Evolutionary conservation across 2,888 invertebrate genomes (phyloP).

Genomic region (Drosophila tanythrix): DNA sequence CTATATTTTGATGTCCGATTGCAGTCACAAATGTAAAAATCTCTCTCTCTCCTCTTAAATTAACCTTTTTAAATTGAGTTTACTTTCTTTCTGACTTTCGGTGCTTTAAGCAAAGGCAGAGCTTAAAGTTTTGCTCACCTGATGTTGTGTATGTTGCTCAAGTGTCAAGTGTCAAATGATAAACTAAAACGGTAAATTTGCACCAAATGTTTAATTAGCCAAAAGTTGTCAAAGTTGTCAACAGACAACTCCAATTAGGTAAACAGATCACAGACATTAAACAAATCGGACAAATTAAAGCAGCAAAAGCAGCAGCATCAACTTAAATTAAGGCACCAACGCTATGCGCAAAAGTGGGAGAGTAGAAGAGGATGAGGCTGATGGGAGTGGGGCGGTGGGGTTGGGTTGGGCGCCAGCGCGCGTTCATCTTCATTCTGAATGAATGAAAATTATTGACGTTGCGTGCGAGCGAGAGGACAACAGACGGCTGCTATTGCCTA

Average conservation of each 20-base stretch:
- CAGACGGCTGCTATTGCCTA: slow-evolving; percentile 2
- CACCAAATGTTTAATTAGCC: slow-evolving; percentile 30
- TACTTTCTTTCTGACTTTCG: neutral
- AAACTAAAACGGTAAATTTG: slow-evolving; percentile 24
- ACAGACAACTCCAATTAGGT: slow-evolving; percentile 32
- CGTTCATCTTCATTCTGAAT: slow-evolving; percentile 64
- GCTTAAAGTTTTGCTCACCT: slow-evolving; percentile 12
- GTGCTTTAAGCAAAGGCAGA: slow-evolving; percentile 8
- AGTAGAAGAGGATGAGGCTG: neutral
- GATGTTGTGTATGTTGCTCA: neutral
- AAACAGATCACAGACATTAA: slow-evolving; percentile 29
- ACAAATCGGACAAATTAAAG: slow-evolving; percentile 45
- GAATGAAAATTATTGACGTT: slow-evolving; percentile 73
- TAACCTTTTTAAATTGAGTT: neutral
- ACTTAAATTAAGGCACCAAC: slow-evolving; percentile 51
- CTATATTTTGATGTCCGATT: neutral
- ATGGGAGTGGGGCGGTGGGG: neutral
- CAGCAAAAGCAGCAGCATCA: slow-evolving; percentile 8
- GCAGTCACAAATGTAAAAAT: neutral
- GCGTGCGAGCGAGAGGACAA: slow-evolving; percentile 16
- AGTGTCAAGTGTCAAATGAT: slow-evolving; percentile 16
- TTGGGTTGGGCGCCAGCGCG: neutral
- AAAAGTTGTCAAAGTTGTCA: slow-evolving; percentile 36
- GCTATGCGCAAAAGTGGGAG: neutral
- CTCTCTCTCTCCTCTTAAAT: neutral